Base-by-base conservation (phyloP, 2,797 vertebrate genomes). In the Tamandua tetradactyla region DNA sequence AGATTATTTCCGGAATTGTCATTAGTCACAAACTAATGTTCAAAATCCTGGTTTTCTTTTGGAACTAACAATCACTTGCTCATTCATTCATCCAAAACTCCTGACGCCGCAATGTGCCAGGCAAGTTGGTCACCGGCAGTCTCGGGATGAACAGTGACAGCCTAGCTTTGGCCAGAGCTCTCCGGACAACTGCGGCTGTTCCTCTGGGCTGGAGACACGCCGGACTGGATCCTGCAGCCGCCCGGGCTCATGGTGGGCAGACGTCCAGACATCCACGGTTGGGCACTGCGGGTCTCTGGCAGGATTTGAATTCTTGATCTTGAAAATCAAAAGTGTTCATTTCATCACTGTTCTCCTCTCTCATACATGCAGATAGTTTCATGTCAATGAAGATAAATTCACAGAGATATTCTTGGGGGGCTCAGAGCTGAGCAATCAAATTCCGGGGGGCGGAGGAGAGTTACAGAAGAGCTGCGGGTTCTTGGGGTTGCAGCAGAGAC, bases 1-100 rank as follows among this genome's bases (percentile, higher is more conserved):
- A 89, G 64, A 86, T 75, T 76, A 88, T 96, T 95, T 97, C 95
- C 59, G 87, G 86, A 97, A 89, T 92, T 94, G 96, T 95, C 96
- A 96, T 87, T 83, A 96, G 87, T 47, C 64, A 47, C 4, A 55
- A 96, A 87, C 93, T 2, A 82, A 66, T 74, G 37, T 69, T 94
- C 23, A 93, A 94, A 97, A 87, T 81, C 91, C 64, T 91, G 62
- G 35, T 52, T 68, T 66, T 89, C 62, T 86, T 68, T 6, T 35
- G 18, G 62, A 74, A 52, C 68, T 69, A 74, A 74, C 49, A 57
- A 30, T 23, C 27, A 64, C 52, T n/a, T 75, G 74, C 57, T 86
- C 85, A 40, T 37, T 92, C 76, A 74, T 52, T 76, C 30, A 82
- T 57, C 72, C 35, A 18, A 86, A 88, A 47, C 52, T 12, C 81